Percentiles rank a stretch among this genome's conserved stretches.
These are phyloP conservation scores for Orthosia gracilis DNA, from an alignment of 2,888 invertebrate genomes.

Conservation along the genomic window DNA sequence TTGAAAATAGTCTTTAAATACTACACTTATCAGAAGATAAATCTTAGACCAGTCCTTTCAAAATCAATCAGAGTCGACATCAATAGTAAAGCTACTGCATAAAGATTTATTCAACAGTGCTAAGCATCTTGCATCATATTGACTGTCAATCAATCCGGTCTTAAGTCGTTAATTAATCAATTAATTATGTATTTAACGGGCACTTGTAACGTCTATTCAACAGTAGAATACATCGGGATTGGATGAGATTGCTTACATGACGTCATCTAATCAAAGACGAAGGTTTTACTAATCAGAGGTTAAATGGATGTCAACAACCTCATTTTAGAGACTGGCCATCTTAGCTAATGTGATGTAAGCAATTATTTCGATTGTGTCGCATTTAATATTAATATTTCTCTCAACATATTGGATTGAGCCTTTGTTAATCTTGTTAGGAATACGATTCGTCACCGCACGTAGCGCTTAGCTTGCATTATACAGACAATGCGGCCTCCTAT, in stretches of 20 bases:
- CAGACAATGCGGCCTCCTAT: slow-evolving; percentile 76
- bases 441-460: slow-evolving; percentile 76
- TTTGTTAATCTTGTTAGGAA: slow-evolving; percentile 89
- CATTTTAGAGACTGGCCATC: slow-evolving; percentile 7
- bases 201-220: slow-evolving; percentile 50
- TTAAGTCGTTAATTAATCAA: slow-evolving; percentile 56
- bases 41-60: slow-evolving; percentile 31
- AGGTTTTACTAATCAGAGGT: slow-evolving; percentile 43
- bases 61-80: slow-evolving; percentile 42
- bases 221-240: slow-evolving; percentile 62
- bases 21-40: slow-evolving; percentile 15
- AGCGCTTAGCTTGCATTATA: slow-evolving; percentile 68
- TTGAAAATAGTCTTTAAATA: slow-evolving; percentile 16
- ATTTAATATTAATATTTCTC: slow-evolving; percentile 61
- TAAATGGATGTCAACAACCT: slow-evolving; percentile 52
- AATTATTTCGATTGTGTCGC: slow-evolving; percentile 59
- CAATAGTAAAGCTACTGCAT: slow-evolving; percentile 34
- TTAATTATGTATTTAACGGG: slow-evolving; percentile 55
- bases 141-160: slow-evolving; percentile 50
- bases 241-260: slow-evolving; percentile 58
- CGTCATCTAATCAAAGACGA: slow-evolving; percentile 43
- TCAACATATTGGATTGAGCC: slow-evolving; percentile 67
- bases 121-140: slow-evolving; percentile 52
- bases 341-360: slow-evolving; percentile 57
- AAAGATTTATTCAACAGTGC: slow-evolving; percentile 48